Evolutionary conservation across 1,140 invertebrate genomes (phyloP), one percentile per base, ranked within the genome.

Genomic region (Trachymyrmex cornetzi): DNA sequence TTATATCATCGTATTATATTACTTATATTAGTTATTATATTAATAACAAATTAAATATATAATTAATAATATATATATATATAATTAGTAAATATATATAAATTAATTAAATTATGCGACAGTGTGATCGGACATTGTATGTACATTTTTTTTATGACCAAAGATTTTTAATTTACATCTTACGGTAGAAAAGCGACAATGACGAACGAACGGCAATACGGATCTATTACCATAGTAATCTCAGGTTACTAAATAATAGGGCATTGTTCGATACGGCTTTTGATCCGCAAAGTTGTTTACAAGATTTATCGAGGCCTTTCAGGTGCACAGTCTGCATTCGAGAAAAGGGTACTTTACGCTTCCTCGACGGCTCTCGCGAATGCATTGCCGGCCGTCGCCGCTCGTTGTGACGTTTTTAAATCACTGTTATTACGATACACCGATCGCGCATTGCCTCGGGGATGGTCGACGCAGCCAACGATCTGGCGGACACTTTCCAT

Each of bases 401-500:
- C 50, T 77, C 67, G 64, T 71, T 81, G 64, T 71, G 66, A 81
- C 72, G 74, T 80, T 85, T 66, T 89, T 81, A 86, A 89, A 89
- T 77, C 82, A 89, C 88, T 85, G 87, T 89, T 89, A 82, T 89
- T 89, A 89, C 87, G 87, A 87, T 89, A 77, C 88, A 72, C 75
- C 86, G 87, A 89, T 89, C 88, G 72, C 87, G 77, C 34, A 27
- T 87, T 72, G 86, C 88, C 88, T 72, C 80, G 84, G 72, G 57
- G 84, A 89, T 89, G 88, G 71, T 74, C 87, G 84, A 59, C 69
- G 63, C 84, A 88, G 82, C 12, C 57, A 50, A 79, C 84, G 80
- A 89, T 89, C 77, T 63, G 44, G 75, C 87, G 61, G 66, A 69
- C 89, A 93, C 92, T 93, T 93, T 93, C 92, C 91, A 91, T 90